Base-by-base conservation (phyloP, 2,888 invertebrate genomes). In the Lingula anatina region DNA sequence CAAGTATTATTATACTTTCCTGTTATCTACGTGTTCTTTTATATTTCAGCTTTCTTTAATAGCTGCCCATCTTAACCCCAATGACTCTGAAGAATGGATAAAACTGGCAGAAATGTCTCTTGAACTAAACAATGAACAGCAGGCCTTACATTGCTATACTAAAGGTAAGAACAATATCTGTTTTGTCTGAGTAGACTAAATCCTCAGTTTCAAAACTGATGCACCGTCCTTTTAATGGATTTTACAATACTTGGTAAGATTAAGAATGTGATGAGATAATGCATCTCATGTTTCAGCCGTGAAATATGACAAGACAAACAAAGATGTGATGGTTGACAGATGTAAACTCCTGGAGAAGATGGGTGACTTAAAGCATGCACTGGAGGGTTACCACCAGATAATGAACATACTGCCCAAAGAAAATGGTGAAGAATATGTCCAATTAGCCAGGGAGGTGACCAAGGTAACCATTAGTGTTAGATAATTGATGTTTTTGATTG, bases 31-130 rank as follows among this genome's bases (percentile, higher is more conserved):
- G 7, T 21, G 12, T 1, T 39, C 15, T 47, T 35, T 37, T 45
- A 12, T 26, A 31, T 38, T 61, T 1, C 90, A 94, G 74, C 90
- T 88, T 71, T 83, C 87, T 20, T 81, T 92, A 51, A 84, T 94
- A 46, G 90, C 89, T 12, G 91, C 90, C 0, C 89, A 91, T 78
- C 80, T 94, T 28, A 85, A 86, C 69, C 87, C 88, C 0, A 83
- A 84, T 51, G 87, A 92, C 78, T 81, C 85, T 0, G 86, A 88
- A 61, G 88, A 90, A 63, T 94, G 93, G 93, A 79, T 86, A n/a
- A 81, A 87, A 55, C 81, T 95, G 23, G 92, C 90, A 3, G 86
- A 86, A 55, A 79, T 89, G 62, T 86, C 87, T 20, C 78, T 87
- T 47, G 85, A 89, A 65, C 83, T 84, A 53, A 84, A 84, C 37